These are phyloP conservation scores for Tachina fera DNA, from an alignment of 2,888 invertebrate genomes.

Conservation along the genomic window DNA sequence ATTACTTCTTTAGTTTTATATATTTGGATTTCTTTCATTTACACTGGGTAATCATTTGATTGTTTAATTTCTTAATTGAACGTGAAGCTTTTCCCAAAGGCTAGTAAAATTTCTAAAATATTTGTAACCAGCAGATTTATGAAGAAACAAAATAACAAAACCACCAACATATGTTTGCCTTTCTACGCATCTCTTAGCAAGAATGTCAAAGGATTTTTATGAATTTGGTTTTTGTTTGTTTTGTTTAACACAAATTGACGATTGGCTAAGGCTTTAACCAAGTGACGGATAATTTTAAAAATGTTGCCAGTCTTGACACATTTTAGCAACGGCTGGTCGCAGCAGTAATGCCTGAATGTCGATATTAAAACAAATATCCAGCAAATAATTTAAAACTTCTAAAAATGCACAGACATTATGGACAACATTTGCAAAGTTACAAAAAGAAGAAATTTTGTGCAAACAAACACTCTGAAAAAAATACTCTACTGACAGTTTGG, in stretches of 20 bases:
- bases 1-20: not conserved
- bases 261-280: not conserved
- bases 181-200: conserved; percentile 53
- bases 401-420: not conserved
- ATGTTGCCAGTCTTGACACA: conserved; percentile 60
- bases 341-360: conserved; percentile 43
- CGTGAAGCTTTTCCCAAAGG: not conserved
- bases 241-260: not conserved
- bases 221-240: not conserved
- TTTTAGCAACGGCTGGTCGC: conserved; percentile 32
- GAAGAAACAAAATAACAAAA: conserved; percentile 10
- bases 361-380: conserved; percentile 39
- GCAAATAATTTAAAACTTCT: conserved; percentile 28
- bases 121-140: conserved; percentile 42
- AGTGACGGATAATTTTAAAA: conserved; percentile 53
- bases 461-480: conserved; percentile 14
- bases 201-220: conserved; percentile 63
- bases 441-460: not conserved
- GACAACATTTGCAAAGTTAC: conserved; percentile 9
- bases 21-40: not conserved
- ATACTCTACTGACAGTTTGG: conserved; percentile 35
- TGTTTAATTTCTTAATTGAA: conserved; percentile 8
- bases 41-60: not conserved
- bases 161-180: conserved; percentile 40
- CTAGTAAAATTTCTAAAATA: conserved; percentile 47